Percentiles rank a stretch among this genome's conserved stretches.
phyloP scores from a whole-genome alignment of 2,113 vertebrate species.

The Vulpes ferrilata region DNA sequence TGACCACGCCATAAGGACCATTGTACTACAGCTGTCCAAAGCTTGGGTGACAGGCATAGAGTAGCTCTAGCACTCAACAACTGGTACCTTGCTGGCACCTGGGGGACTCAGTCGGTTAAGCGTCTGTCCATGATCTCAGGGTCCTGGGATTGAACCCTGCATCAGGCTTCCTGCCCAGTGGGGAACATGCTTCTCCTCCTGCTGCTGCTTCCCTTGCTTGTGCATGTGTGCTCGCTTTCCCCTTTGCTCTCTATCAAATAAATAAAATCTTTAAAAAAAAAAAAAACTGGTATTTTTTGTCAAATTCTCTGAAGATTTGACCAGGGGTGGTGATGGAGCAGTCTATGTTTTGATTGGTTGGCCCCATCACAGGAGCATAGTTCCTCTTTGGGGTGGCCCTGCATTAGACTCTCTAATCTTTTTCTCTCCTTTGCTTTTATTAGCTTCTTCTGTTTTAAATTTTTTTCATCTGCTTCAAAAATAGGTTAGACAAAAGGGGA shows the following conservation, averaged over 20 bases:
- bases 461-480: constrained; percentile 34
- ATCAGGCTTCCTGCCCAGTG: too few relatives aligned
- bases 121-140: too few relatives aligned
- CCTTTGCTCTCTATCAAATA: too few relatives aligned
- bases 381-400: background rate
- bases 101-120: too few relatives aligned
- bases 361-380: background rate
- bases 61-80: background rate
- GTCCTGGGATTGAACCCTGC: too few relatives aligned
- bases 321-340: background rate
- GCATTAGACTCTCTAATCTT: background rate
- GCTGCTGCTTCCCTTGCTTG: too few relatives aligned
- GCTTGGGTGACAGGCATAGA: background rate
- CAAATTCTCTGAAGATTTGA: background rate
- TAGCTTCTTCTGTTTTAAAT: constrained; percentile 16
- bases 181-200: too few relatives aligned
- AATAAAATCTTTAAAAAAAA: too few relatives aligned
- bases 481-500: background rate
- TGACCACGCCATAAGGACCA: background rate
- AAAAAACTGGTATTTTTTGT: background rate
- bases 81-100: too few relatives aligned
- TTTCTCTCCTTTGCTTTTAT: background rate
- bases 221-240: too few relatives aligned
- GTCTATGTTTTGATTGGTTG: fast-evolving
- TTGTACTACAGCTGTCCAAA: background rate